Evolutionary conservation across 2,797 vertebrate species (phyloP).

Genomic region (Labeo calbasu): DNA sequence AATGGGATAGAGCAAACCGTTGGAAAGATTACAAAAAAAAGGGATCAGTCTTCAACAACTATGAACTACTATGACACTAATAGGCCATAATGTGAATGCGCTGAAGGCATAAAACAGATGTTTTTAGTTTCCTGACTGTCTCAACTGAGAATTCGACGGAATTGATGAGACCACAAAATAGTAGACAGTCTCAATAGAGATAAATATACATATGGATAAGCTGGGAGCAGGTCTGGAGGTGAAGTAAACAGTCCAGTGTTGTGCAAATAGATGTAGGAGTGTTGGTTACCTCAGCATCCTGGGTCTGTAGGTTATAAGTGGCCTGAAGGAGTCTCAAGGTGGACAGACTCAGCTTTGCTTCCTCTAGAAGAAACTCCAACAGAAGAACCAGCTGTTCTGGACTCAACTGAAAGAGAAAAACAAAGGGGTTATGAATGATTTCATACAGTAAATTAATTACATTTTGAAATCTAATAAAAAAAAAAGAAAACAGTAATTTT

Average conservation of each 20-base stretch:
- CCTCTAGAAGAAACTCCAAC: constrained; percentile 88
- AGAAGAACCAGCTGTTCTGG: constrained; percentile 92
- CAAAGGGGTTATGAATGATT: constrained; percentile 5
- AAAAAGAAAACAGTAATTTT: neutral
- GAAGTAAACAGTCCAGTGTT: neutral
- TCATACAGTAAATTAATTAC: neutral
- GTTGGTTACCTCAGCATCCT: constrained; percentile 89
- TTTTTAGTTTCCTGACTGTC: neutral
- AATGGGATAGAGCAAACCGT: neutral
- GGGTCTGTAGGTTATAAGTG: constrained; percentile 79
- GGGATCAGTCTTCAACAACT: neutral
- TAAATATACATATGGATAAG: neutral
- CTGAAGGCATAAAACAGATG: constrained; percentile 6
- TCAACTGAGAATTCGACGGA: neutral
- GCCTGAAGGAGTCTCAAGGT: constrained; percentile 78
- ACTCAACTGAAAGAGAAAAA: constrained; percentile 81
- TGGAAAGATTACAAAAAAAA: neutral
- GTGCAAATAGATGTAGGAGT: constrained; percentile 27
- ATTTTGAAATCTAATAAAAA: neutral
- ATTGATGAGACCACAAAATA: neutral
- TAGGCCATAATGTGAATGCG: neutral
- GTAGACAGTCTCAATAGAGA: neutral
- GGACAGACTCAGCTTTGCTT: constrained; percentile 77
- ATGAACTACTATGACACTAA: constrained; percentile 4
- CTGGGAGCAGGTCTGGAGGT: neutral